These are phyloP conservation scores for Myioborus miniatus DNA, from an alignment of 2,797 vertebrate species.

Conservation along the genomic window DNA sequence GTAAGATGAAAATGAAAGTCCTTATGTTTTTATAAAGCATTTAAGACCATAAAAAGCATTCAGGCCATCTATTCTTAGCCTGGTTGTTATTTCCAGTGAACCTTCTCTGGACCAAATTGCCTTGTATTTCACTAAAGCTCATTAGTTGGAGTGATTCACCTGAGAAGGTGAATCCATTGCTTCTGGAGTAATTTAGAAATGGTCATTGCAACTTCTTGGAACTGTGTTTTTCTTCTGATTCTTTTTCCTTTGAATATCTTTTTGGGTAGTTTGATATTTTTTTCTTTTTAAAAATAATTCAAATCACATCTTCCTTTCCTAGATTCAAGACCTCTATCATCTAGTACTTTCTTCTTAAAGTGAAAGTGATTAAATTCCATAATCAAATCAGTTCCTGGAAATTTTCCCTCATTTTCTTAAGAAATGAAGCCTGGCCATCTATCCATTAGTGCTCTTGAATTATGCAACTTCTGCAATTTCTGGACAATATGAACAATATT, in stretches of 20 bases:
- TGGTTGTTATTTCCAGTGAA: neutral
- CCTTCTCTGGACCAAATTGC: neutral
- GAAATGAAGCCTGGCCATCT: neutral
- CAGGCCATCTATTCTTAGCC: neutral
- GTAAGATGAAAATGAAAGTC: neutral
- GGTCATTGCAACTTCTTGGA: neutral
- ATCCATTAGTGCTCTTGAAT: neutral
- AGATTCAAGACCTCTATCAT: neutral
- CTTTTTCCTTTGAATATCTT: neutral
- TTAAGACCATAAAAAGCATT: neutral
- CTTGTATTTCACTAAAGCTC: neutral
- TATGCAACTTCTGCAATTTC: neutral
- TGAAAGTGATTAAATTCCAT: neutral
- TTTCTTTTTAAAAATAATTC: accelerated
- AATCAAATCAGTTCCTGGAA: neutral
- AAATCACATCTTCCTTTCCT: neutral
- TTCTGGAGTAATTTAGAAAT: neutral
- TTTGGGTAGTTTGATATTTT: too few relatives aligned
- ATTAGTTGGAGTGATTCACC: neutral
- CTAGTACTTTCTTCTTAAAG: neutral
- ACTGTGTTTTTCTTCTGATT: neutral
- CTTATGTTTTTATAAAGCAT: neutral
- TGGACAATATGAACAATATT: neutral
- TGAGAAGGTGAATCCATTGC: neutral
- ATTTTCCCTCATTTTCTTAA: neutral